Base-by-base conservation (phyloP, 2,113 vertebrate genomes). In the Verasper variegatus region DNA sequence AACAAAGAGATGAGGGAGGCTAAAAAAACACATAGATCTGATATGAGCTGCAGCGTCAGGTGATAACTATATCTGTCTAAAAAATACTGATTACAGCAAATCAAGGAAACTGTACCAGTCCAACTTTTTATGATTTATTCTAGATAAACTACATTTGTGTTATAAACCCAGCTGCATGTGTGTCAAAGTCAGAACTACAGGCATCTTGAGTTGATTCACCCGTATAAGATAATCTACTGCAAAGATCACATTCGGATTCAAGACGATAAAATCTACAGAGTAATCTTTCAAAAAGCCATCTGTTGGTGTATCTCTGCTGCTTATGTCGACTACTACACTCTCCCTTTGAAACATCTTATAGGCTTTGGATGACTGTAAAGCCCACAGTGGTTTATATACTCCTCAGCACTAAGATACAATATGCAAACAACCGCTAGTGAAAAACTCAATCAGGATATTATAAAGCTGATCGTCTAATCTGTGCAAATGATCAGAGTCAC, bases 271-370 rank as follows among this genome's bases (percentile, higher is more conserved):
- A 31, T 57, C 70, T 54, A 26, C 26, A 59, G 45, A 59, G 10
- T 52, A 27, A 71, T 71, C 54, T 42, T 47, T 49, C 21, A 27
- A 60, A 68, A 77, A 35, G 40, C 45, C 69, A 70, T 74, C 70
- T 78, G 81, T 37, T n/a, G 2, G 67, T 60, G 4, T 15, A 12
- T 20, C 12, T 37, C 54, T 58, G 27, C 27, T 35, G 52, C 51
- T 65, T 9, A 54, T 69, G 56, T 26, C 7, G 47, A 61, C 21
- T 1, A 15, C 10, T 6, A 17, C 27, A 24, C 12, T 13, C 21
- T 55, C 56, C 26, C 11, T 57, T 57, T 57, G 14, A 57, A 15
- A 24, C 56, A 57, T 57, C 56, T 57, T 57, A 57, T 1, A 26
- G 56, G 82, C 71, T 76, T 74, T 55, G n/a, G 26, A n/a, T 12